Evolutionary conservation across 2,113 vertebrate genomes (phyloP).

Genomic region (Phrynosoma platyrhinos): DNA sequence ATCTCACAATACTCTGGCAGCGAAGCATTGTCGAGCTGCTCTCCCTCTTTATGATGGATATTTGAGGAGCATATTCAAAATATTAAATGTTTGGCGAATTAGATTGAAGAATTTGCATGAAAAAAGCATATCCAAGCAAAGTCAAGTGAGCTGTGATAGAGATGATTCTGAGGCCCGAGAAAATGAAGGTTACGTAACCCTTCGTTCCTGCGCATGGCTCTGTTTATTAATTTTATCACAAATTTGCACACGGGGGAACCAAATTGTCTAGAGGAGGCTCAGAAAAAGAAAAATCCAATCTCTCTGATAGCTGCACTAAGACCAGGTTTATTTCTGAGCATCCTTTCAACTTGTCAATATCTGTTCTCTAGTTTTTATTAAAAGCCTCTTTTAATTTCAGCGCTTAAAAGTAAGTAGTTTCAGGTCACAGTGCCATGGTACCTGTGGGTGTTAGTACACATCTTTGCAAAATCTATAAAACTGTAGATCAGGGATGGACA

Average conservation of each 20-base stretch:
- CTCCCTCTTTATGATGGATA: slow-evolving; percentile 71
- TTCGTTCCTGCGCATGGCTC: background rate
- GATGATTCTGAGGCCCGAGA: slow-evolving; percentile 50
- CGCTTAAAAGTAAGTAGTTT: background rate
- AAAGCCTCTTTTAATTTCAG: background rate
- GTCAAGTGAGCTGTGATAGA: slow-evolving; percentile 51
- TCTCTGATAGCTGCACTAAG: background rate
- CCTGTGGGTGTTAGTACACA: too few relatives aligned
- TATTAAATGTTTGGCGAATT: slow-evolving; percentile 81
- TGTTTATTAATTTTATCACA: background rate
- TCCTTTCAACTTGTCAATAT: background rate
- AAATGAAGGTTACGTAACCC: slow-evolving; percentile 52
- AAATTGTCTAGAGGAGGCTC: background rate
- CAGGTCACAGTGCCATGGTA: background rate
- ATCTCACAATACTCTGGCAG: slow-evolving; percentile 70
- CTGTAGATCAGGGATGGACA: too few relatives aligned
- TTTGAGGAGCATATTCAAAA: slow-evolving; percentile 75
- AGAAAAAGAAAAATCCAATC: background rate
- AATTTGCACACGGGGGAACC: background rate
- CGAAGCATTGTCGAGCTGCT: slow-evolving; percentile 70
- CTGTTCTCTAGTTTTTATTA: background rate
- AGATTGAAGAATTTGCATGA: slow-evolving; percentile 73
- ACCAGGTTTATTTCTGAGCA: background rate
- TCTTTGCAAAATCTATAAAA: too few relatives aligned
- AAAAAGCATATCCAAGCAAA: slow-evolving; percentile 62